Percentiles rank a stretch among this genome's conserved stretches.
These are phyloP conservation scores for Salvelinus fontinalis DNA, from an alignment of 2,113 vertebrate genomes.

Conservation along the genomic window DNA sequence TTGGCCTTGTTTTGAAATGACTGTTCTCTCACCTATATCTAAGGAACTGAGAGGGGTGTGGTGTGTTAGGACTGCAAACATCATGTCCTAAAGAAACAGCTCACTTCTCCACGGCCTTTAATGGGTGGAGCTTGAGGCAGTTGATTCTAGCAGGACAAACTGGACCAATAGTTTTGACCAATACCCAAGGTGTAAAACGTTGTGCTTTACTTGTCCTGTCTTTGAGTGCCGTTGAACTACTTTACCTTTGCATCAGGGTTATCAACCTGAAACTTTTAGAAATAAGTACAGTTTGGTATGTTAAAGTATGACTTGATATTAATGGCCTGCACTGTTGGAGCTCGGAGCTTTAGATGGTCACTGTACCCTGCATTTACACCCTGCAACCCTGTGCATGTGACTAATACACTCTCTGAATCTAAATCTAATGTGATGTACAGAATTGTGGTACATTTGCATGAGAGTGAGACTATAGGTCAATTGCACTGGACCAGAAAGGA, in stretches of 20 bases:
- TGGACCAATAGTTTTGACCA: neutral
- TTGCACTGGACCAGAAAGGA: slow-evolving; percentile 2
- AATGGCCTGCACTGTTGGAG: too few relatives aligned
- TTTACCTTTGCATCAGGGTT: neutral
- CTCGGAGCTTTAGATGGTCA: too few relatives aligned
- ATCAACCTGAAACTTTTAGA: neutral
- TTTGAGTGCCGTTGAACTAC: neutral
- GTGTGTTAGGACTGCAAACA: neutral
- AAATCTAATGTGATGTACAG: neutral
- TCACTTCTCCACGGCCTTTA: neutral
- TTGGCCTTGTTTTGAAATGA: too few relatives aligned
- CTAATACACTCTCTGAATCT: too few relatives aligned
- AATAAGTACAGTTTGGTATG: neutral
- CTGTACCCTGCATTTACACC: too few relatives aligned
- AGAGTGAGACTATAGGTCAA: neutral
- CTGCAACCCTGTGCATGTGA: too few relatives aligned
- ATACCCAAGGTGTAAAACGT: neutral
- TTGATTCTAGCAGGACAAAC: neutral
- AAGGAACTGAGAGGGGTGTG: slow-evolving; percentile 1
- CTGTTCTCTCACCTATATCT: too few relatives aligned
- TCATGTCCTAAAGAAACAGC: neutral
- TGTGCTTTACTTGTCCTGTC: neutral
- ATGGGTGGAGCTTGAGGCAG: neutral
- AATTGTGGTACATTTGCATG: neutral
- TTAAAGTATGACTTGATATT: neutral